Conservation (phyloP, 2,797 vertebrate genomes). For the Tangara arthus region DNA sequence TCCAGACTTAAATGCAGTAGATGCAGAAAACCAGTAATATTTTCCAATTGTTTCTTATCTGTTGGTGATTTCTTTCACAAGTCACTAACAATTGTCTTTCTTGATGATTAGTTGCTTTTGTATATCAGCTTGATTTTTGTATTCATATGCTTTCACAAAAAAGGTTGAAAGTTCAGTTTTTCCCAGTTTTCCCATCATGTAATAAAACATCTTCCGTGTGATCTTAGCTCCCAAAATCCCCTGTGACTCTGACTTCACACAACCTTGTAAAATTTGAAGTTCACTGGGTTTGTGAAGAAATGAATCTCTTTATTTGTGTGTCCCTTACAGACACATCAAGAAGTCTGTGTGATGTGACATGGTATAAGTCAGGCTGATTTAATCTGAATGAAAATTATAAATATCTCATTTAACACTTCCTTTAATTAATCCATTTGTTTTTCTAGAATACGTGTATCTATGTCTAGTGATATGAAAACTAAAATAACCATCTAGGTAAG, state of each 20-base stretch:
- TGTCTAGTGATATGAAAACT: not conserved
- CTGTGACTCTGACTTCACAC: not conserved
- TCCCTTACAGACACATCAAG: not conserved
- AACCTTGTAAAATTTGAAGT: slow-evolving; percentile 30
- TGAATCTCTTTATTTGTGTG: not conserved
- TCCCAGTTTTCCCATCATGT: slow-evolving; percentile 27
- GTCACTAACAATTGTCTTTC: slow-evolving; percentile 27
- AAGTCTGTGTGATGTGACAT: not conserved
- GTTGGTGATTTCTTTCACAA: slow-evolving; percentile 20
- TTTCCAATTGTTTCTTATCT: slow-evolving; percentile 59
- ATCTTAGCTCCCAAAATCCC: slow-evolving; percentile 7
- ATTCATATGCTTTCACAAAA: slow-evolving; percentile 43
- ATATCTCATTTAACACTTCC: not conserved
- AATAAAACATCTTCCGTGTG: slow-evolving; percentile 27
- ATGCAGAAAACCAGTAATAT: slow-evolving; percentile 11
- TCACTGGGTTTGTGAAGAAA: slow-evolving; percentile 5
- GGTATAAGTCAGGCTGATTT: not conserved
- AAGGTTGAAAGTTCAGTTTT: slow-evolving; percentile 55
- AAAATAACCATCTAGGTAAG: not conserved
- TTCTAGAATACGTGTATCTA: not conserved
- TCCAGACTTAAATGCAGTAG: not conserved
- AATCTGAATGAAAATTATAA: not conserved
- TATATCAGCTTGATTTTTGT: slow-evolving; percentile 35
- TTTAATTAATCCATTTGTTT: slow-evolving; percentile 16
- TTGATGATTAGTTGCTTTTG: slow-evolving; percentile 35